A percentile compares a stretch with the other conserved stretches of the same genome.
phyloP scores from a whole-genome alignment of 1,140 invertebrate genomes.

The Ericerus pela region DNA sequence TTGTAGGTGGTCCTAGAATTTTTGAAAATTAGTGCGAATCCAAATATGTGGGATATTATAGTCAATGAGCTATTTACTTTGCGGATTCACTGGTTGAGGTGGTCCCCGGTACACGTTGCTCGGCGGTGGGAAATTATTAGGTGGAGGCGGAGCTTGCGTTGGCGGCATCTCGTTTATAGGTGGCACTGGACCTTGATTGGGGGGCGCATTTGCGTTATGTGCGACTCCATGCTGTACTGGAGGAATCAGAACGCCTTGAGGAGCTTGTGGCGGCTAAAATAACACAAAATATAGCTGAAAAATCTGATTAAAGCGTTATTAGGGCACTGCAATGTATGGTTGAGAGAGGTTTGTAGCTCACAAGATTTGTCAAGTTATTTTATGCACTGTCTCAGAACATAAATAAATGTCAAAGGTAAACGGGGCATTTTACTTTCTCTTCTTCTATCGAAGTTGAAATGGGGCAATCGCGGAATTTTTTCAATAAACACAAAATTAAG shows the following conservation, averaged over 20 bases:
- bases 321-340: no score
- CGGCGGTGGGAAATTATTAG: not conserved
- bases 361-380: no score
- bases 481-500: no score
- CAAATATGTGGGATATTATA: not conserved
- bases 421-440: no score
- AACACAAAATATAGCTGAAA: no score
- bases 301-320: no score
- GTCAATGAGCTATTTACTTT: not conserved
- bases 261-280: not conserved
- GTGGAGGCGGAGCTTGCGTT: not conserved
- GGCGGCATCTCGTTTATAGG: not conserved
- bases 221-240: slow-evolving; percentile 1
- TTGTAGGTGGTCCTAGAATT: not conserved
- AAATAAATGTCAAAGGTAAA: no score
- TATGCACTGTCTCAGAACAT: no score
- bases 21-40: not conserved
- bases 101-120: not conserved
- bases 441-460: no score
- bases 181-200: not conserved
- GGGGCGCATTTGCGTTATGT: not conserved
- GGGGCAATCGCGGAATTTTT: no score
- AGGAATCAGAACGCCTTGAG: slow-evolving; percentile 1
- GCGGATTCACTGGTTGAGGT: slow-evolving; percentile 1
- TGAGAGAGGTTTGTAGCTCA: no score